Percentiles rank a stretch among this genome's conserved stretches.
Conservation (phyloP, 2,888 invertebrate species). For the Lordiphosa andalusiaca region DNA sequence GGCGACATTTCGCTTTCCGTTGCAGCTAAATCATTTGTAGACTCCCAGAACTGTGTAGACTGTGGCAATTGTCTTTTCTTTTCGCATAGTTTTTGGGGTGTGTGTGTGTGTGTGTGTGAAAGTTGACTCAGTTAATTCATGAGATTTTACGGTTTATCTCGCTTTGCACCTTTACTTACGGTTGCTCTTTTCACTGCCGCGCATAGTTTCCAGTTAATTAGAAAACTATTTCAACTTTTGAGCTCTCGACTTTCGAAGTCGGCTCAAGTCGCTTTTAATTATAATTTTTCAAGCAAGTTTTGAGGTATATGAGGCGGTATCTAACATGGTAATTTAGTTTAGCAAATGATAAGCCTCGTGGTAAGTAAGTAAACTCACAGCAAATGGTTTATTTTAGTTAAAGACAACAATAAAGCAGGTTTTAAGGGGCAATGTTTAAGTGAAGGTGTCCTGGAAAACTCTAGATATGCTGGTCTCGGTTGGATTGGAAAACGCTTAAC, state of each 20-base stretch:
- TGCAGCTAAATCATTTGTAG: slow-evolving; percentile 67
- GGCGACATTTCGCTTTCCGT: slow-evolving; percentile 72
- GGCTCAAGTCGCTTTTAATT: slow-evolving; percentile 50
- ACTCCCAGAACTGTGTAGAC: slow-evolving; percentile 29
- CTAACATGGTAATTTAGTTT: not conserved
- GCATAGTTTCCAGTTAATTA: slow-evolving; percentile 70
- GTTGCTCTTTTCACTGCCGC: slow-evolving; percentile 35
- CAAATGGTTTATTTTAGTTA: too few species aligned
- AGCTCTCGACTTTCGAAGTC: slow-evolving; percentile 39
- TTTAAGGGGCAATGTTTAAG: too few species aligned
- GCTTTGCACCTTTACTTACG: slow-evolving; percentile 23
- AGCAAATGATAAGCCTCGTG: too few species aligned
- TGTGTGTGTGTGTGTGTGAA: slow-evolving; percentile 32
- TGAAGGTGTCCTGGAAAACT: too few species aligned
- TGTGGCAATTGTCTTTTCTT: slow-evolving; percentile 71
- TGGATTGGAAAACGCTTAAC: too few species aligned
- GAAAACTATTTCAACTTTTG: slow-evolving; percentile 70
- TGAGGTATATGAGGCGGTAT: slow-evolving; percentile 10
- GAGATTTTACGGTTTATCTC: slow-evolving; percentile 74
- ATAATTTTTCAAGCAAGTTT: slow-evolving; percentile 43
- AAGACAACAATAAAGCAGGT: too few species aligned
- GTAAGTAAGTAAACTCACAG: too few species aligned
- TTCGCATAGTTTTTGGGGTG: slow-evolving; percentile 54
- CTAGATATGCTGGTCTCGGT: too few species aligned
- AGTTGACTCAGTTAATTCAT: slow-evolving; percentile 68